Conservation (phyloP, 2,113 vertebrate species). For the Dromaius novaehollandiae region DNA sequence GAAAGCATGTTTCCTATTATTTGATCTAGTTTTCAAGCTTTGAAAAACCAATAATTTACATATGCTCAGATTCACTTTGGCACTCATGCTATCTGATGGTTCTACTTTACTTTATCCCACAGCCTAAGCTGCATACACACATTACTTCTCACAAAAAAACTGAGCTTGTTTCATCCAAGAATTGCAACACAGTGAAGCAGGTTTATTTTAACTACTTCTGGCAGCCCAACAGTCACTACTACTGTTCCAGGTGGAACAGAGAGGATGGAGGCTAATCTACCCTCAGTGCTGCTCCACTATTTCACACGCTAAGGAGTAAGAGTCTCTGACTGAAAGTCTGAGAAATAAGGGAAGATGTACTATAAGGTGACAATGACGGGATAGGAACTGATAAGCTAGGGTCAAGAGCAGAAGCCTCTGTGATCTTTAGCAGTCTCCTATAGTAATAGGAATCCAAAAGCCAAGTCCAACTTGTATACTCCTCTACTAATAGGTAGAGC, state of each 20-base stretch:
- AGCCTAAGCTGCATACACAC: not conserved
- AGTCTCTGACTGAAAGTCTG: not conserved
- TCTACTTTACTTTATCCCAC: not conserved
- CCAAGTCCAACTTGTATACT: not conserved
- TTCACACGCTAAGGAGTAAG: not conserved
- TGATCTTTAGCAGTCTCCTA: not conserved
- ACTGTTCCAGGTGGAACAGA: not conserved
- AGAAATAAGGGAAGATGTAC: not conserved
- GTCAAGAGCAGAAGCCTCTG: fast-evolving
- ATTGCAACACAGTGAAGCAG: not conserved
- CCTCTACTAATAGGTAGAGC: not conserved
- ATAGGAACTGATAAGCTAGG: not conserved
- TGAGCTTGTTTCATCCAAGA: not conserved
- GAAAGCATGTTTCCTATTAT: not conserved
- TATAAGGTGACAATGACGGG: not conserved
- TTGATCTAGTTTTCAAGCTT: not conserved
- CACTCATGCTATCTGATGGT: not conserved
- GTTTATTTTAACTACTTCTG: not conserved
- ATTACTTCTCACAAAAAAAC: not conserved
- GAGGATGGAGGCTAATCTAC: not conserved
- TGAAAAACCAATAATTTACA: not conserved
- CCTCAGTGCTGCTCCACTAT: not conserved
- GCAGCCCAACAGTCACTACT: not conserved
- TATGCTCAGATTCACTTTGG: not conserved
- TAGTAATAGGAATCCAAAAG: fast-evolving